These are phyloP conservation scores for Macaca nemestrina DNA, from an alignment of 2,113 vertebrate species.

Conservation along the genomic window DNA sequence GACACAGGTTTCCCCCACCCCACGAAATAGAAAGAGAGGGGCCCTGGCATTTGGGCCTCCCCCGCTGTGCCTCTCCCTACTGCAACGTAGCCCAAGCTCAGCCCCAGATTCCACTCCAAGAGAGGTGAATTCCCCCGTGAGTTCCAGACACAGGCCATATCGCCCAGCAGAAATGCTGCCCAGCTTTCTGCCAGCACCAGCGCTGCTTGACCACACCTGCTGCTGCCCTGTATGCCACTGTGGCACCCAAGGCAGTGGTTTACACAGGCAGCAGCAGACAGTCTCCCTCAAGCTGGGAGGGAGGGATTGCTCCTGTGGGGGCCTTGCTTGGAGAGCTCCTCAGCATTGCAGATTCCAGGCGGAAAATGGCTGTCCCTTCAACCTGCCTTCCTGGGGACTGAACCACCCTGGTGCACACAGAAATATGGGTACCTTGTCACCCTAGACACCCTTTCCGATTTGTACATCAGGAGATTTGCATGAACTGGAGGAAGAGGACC, in stretches of 20 bases:
- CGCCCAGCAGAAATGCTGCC: constrained; percentile 81
- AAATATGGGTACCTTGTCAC: not conserved
- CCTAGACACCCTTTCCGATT: not conserved
- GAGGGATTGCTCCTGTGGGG: not conserved
- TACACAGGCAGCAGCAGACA: not conserved
- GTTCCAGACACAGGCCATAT: constrained; percentile 83
- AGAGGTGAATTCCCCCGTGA: constrained; percentile 83
- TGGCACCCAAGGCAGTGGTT: constrained; percentile 81
- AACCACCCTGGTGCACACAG: not conserved
- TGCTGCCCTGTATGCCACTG: constrained; percentile 72
- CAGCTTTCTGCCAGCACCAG: constrained; percentile 18
- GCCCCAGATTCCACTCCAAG: constrained; percentile 76
- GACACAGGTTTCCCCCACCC: not conserved
- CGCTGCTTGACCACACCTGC: constrained; percentile 73
- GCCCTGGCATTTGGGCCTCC: not conserved
- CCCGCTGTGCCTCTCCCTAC: not conserved
- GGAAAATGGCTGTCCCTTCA: not conserved
- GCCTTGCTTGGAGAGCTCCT: constrained; percentile 52
- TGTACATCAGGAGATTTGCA: not conserved
- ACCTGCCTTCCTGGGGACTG: not conserved
- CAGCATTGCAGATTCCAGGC: not conserved
- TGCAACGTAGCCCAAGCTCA: constrained; percentile 62
- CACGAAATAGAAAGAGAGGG: too few species aligned
- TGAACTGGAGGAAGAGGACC: not conserved
- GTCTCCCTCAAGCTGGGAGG: not conserved